Conservation (phyloP, 2,888 invertebrate genomes). For the Hyppa rectilinea region DNA sequence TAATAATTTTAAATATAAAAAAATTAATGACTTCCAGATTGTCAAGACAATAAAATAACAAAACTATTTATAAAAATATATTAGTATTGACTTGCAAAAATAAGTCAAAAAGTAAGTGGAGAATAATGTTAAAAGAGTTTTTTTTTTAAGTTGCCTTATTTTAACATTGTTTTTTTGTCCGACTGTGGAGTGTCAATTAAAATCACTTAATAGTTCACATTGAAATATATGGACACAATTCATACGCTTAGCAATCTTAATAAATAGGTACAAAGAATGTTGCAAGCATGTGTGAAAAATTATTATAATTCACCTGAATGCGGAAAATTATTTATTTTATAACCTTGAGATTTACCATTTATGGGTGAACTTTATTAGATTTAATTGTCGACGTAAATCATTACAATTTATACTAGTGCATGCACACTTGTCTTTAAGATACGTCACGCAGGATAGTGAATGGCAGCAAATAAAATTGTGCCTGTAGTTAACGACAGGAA, state of each 20-base stretch:
- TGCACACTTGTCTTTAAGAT: neutral
- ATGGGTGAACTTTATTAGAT: slow-evolving; percentile 25
- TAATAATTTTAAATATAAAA: neutral
- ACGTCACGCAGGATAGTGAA: neutral
- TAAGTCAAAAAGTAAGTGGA: no score
- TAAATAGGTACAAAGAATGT: slow-evolving; percentile 39
- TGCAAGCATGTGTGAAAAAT: slow-evolving; percentile 46
- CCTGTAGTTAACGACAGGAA: neutral
- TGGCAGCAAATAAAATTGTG: neutral
- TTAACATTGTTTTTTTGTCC: neutral
- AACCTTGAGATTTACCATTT: slow-evolving; percentile 47
- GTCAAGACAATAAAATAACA: neutral
- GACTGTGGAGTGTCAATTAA: neutral
- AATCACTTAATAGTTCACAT: neutral
- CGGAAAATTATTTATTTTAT: slow-evolving; percentile 39
- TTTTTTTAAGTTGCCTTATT: neutral
- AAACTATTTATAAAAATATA: no score
- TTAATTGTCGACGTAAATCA: slow-evolving; percentile 27
- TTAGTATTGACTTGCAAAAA: no score
- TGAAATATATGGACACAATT: slow-evolving; percentile 16
- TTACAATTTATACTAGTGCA: neutral
- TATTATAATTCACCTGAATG: slow-evolving; percentile 39
- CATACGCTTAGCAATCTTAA: slow-evolving; percentile 30
- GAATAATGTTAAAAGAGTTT: no score
- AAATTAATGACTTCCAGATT: neutral